Conservation (phyloP, 2,888 invertebrate species). For the Pilophorus perplexus region DNA sequence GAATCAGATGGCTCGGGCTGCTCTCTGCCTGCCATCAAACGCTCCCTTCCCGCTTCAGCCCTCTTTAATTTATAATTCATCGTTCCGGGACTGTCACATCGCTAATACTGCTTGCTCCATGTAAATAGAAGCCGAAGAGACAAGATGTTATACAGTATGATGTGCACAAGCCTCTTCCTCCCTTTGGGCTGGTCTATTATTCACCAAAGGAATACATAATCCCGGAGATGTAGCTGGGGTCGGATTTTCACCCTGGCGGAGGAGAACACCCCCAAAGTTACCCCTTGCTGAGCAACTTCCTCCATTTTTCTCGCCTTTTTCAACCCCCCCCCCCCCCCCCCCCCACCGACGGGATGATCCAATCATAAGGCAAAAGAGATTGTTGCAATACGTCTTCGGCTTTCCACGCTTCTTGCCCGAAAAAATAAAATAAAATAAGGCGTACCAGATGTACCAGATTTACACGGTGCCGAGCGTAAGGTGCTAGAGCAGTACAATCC, state of each 20-base stretch:
- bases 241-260: neutral
- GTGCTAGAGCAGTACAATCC: no score
- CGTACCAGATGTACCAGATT: no score
- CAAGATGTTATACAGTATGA: conserved; percentile 30
- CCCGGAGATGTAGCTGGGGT: neutral
- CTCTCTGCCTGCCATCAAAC: no score
- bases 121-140: conserved; percentile 23
- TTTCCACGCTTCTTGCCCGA: neutral
- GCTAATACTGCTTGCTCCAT: conserved; percentile 25
- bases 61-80: conserved; percentile 26
- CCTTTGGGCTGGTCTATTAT: conserved; percentile 22
- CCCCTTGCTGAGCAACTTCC: neutral
- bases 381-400: neutral
- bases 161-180: conserved; percentile 7
- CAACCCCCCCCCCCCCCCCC: no score
- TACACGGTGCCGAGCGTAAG: no score
- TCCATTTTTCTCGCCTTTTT: neutral
- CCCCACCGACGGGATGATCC: neutral
- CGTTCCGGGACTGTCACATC: conserved; percentile 2
- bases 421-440: neutral
- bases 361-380: neutral
- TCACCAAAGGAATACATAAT: conserved; percentile 34
- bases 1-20: no score
- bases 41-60: neutral
- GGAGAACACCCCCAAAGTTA: neutral